phyloP scores from a whole-genome alignment of 1,140 invertebrate species.

The Cylas formicarius region DNA sequence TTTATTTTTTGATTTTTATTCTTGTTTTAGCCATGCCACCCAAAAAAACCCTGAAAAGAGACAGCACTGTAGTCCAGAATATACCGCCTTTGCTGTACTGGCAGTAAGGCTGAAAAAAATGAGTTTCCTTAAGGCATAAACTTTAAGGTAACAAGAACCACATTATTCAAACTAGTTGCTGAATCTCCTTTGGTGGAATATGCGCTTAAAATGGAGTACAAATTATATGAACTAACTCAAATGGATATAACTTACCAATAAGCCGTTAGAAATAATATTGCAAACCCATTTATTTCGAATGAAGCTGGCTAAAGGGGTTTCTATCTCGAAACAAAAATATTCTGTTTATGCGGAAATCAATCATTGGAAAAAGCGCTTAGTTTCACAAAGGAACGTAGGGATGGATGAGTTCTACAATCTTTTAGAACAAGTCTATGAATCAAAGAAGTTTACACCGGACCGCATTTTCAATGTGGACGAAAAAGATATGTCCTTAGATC shows the following conservation, averaged over 20 bases:
- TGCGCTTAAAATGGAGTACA: slow-evolving; percentile 9
- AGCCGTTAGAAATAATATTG: slow-evolving; percentile 3
- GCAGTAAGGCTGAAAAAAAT: too few species aligned
- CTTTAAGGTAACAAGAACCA: slow-evolving; percentile 6
- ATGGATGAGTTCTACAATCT: slow-evolving; percentile 7
- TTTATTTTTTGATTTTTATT: too few species aligned
- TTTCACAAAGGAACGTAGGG: slow-evolving; percentile 5
- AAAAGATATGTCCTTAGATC: slow-evolving; percentile 3
- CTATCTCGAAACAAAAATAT: too few species aligned
- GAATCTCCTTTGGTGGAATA: slow-evolving; percentile 8
- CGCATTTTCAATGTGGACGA: slow-evolving; percentile 9
- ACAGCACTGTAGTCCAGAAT: too few species aligned
- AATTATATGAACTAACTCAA: slow-evolving; percentile 10
- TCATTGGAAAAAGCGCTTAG: slow-evolving; percentile 6
- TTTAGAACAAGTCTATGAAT: slow-evolving; percentile 3
- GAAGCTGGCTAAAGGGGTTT: slow-evolving; percentile 5
- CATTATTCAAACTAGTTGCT: slow-evolving; percentile 3
- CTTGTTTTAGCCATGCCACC: too few species aligned
- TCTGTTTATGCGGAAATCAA: too few species aligned
- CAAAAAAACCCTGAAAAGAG: too few species aligned
- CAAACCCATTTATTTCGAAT: slow-evolving; percentile 8
- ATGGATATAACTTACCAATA: slow-evolving; percentile 10
- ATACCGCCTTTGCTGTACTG: too few species aligned
- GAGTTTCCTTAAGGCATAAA: too few species aligned
- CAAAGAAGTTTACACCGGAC: slow-evolving; percentile 4